phyloP scores from a whole-genome alignment of 2,888 invertebrate species.

The Labia minor region DNA sequence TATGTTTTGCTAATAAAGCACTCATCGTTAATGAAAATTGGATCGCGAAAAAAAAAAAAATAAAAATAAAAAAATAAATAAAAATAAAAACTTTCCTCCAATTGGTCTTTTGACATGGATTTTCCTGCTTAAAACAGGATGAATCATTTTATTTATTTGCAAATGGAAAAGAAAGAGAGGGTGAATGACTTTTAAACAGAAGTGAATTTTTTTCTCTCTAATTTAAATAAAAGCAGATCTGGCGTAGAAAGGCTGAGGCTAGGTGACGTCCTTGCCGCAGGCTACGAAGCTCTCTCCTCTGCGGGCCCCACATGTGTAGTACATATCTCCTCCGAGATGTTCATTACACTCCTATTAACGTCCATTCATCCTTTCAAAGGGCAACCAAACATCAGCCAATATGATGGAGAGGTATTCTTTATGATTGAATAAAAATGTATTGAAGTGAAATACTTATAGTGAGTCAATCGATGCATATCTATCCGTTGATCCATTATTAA shows the following conservation, averaged over 20 bases:
- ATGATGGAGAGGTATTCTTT: no score
- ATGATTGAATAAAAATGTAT: no score
- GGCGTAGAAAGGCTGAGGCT: not conserved
- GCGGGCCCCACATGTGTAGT: not conserved
- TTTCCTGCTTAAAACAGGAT: no score
- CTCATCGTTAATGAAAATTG: no score
- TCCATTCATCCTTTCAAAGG: no score
- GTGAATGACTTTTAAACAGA: not conserved
- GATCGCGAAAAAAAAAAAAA: not conserved
- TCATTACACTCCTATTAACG: no score
- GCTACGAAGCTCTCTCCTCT: not conserved
- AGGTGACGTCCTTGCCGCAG: not conserved
- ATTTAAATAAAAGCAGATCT: conserved; percentile 13
- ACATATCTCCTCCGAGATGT: not conserved
- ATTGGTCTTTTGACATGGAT: not conserved
- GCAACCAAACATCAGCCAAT: no score
- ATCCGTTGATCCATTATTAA: no score
- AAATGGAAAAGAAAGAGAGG: not conserved
- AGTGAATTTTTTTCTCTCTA: not conserved
- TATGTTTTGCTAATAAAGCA: no score
- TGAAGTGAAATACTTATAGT: no score
- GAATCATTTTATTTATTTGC: not conserved
- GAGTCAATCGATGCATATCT: no score
- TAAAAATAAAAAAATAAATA: not conserved
- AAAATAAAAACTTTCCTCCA: not conserved